A percentile compares a stretch with the other conserved stretches of the same genome.
These are phyloP conservation scores for Nysson spinosus DNA, from an alignment of 2,888 invertebrate genomes.

Conservation along the genomic window DNA sequence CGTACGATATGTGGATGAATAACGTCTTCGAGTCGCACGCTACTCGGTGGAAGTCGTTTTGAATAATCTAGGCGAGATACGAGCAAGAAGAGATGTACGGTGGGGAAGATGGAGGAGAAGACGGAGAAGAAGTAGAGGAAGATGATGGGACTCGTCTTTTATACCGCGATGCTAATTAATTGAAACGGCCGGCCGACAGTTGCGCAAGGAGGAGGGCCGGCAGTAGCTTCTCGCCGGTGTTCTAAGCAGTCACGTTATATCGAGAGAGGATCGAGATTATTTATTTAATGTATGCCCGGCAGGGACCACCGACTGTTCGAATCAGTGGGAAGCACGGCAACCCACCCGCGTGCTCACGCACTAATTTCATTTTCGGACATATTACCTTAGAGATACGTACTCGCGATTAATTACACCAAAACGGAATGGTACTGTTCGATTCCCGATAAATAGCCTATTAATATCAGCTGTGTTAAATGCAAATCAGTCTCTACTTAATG, in stretches of 20 bases:
- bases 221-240: constrained; percentile 56
- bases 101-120: too few species aligned
- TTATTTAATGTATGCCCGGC: constrained; percentile 57
- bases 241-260: constrained; percentile 55
- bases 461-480: too few species aligned
- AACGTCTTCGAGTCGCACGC: constrained; percentile 46
- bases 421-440: constrained; percentile 15
- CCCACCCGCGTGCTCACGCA: constrained; percentile 49
- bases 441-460: constrained; percentile 5
- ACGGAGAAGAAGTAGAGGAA: constrained; percentile 26
- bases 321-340: constrained; percentile 53
- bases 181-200: constrained; percentile 62
- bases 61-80: constrained; percentile 53
- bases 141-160: constrained; percentile 61
- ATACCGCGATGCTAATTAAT: constrained; percentile 61
- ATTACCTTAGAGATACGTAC: constrained; percentile 15
- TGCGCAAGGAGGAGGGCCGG: constrained; percentile 57
- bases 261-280: constrained; percentile 52
- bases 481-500: neutral
- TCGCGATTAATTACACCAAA: constrained; percentile 37
- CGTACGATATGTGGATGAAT: constrained; percentile 50
- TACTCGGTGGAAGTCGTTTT: constrained; percentile 50
- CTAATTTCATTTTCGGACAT: constrained; percentile 58
- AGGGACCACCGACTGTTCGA: constrained; percentile 57
- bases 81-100: constrained; percentile 1